Evolutionary conservation across 1,140 invertebrate genomes (phyloP).

Genomic region (Phortica variegata): DNA sequence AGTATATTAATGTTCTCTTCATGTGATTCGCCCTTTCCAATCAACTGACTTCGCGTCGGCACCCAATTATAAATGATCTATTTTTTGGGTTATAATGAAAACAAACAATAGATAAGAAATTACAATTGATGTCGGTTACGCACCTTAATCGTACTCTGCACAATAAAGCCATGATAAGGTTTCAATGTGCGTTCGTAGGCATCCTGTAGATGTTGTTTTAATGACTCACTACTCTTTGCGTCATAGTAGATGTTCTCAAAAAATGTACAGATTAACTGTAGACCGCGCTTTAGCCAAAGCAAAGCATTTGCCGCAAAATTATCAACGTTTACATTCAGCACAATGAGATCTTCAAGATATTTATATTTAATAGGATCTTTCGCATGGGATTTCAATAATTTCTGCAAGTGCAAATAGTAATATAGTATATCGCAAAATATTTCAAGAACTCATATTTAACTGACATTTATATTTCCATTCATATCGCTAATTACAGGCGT

Average conservation of each 20-base stretch:
- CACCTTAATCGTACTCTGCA: slow-evolving; percentile 54
- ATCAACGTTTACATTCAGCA: slow-evolving; percentile 65
- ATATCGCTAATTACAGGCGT: slow-evolving; percentile 72
- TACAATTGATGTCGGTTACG: no score
- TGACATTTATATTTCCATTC: slow-evolving; percentile 71
- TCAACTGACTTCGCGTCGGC: slow-evolving; percentile 41
- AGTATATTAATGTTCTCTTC: slow-evolving; percentile 44
- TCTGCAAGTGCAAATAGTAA: slow-evolving; percentile 57
- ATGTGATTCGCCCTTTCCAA: slow-evolving; percentile 38
- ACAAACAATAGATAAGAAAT: neutral
- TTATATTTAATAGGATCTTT: slow-evolving; percentile 60
- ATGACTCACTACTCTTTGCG: slow-evolving; percentile 27
- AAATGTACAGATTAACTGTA: slow-evolving; percentile 51
- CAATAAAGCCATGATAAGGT: slow-evolving; percentile 53
- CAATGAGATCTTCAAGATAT: slow-evolving; percentile 68
- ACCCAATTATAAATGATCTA: slow-evolving; percentile 54
- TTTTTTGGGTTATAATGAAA: no score
- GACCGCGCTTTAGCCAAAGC: slow-evolving; percentile 52
- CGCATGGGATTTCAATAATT: slow-evolving; percentile 64
- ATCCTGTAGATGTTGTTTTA: slow-evolving; percentile 45
- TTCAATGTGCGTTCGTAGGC: slow-evolving; percentile 52
- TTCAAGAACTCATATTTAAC: slow-evolving; percentile 1
- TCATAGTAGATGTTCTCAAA: slow-evolving; percentile 54
- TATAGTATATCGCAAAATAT: no score
- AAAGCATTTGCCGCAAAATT: slow-evolving; percentile 63